Base-by-base conservation (phyloP, 1,140 invertebrate genomes). In the Teleogryllus occipitalis region DNA sequence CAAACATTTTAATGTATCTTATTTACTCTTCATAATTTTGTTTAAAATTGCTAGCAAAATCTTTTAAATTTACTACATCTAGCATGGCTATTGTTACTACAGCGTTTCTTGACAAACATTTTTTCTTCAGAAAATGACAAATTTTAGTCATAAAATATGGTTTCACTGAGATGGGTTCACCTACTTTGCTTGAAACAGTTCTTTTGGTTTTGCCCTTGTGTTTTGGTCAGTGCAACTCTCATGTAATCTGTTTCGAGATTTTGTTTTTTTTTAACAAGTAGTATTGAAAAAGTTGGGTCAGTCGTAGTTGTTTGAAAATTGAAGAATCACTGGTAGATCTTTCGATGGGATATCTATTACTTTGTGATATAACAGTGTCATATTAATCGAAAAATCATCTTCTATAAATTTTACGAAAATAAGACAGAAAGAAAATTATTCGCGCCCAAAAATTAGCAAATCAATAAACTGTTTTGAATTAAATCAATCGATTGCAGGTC, bases 51-150 rank as follows among this genome's bases (percentile, higher is more conserved):
- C 27, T 39, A 1, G 27, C 27, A 39, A 39, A 39, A 1, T 2
- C 5, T 39, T 65, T 65, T 14, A 65, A 3, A 65, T 18, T 65
- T 10, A 65, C 54, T 14, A 7, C 54, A 75, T 2, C 21, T 75
- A 75, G 7, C 21, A 10, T 75, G 74, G 74, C 74, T 8, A 74
- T 21, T 75, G 7, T 75, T 75, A 75, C n/a, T 15, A 21, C 12
- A 75, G 5, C 39, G 5, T 75, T 10, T 75, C 21, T 75, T 75
- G n/a, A 75, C 74, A 77, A 77, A 77, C 76, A 77, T 39, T 77
- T 77, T 77, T 27, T 77, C 7, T 77, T 77, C 76, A 77, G 76
- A 75, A 75, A 75, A 75, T 21, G 21, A 46, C 47, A 77, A 21
- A n/a, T 77, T 1, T 77, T 77, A 39, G 27, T 21, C 5, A 77